These are phyloP conservation scores for Folsomia candida DNA, from an alignment of 2,888 invertebrate species.

Conservation along the genomic window DNA sequence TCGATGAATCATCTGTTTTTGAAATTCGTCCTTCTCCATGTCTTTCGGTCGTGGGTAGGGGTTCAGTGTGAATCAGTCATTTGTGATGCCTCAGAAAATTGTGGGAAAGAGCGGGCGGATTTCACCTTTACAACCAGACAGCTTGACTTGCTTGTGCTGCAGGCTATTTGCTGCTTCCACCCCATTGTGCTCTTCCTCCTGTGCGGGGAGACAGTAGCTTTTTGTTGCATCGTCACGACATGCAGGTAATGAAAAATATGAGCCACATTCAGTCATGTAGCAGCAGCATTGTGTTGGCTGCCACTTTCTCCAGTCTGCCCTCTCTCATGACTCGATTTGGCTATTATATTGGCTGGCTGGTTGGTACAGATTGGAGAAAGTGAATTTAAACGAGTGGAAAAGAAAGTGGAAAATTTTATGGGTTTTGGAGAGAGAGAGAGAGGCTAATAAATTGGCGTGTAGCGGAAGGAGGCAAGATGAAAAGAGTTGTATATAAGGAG, in stretches of 20 bases:
- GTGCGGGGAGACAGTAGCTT: too few relatives aligned
- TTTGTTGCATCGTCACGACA: too few relatives aligned
- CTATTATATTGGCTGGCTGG: too few relatives aligned
- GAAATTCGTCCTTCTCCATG: conserved; percentile 2
- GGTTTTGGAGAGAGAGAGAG: not conserved
- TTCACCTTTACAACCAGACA: not conserved
- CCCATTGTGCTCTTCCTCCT: too few relatives aligned
- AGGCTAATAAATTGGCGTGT: conserved; percentile 13
- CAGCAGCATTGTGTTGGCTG: too few relatives aligned
- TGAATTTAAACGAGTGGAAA: conserved; percentile 15
- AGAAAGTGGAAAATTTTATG: conserved; percentile 12
- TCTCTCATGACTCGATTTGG: too few relatives aligned
- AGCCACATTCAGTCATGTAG: too few relatives aligned
- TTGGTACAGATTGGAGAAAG: not conserved
- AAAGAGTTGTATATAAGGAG: conserved; percentile 14
- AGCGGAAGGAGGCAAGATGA: conserved; percentile 19
- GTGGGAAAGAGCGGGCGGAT: not conserved
- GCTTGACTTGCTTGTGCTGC: not conserved
- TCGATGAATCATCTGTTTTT: conserved; percentile 32
- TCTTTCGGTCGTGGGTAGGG: not conserved
- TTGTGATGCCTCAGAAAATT: not conserved
- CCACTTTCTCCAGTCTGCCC: too few relatives aligned
- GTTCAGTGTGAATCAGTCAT: not conserved
- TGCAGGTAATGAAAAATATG: too few relatives aligned
- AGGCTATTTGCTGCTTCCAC: not conserved